phyloP scores from a whole-genome alignment of 2,113 vertebrate species.

The Psittacula cyanocephala region DNA sequence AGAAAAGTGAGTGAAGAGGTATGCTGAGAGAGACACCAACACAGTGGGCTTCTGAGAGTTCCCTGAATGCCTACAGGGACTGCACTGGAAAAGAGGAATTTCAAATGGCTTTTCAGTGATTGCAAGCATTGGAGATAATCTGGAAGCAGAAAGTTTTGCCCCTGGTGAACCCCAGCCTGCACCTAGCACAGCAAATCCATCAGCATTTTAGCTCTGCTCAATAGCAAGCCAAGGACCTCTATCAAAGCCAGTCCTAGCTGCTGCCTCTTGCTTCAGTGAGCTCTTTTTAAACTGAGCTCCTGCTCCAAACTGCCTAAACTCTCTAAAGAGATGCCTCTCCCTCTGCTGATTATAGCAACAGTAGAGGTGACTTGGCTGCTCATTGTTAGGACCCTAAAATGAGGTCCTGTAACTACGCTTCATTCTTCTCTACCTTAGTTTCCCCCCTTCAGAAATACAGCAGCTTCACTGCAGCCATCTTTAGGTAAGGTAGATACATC shows the following conservation, averaged over 20 bases:
- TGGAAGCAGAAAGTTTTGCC: background rate
- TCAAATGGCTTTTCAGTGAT: background rate
- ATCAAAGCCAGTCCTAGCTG: background rate
- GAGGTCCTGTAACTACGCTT: background rate
- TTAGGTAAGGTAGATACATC: background rate
- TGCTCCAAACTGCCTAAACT: background rate
- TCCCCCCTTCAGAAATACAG: background rate
- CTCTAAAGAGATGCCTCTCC: background rate
- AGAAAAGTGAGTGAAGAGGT: background rate
- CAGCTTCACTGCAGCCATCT: background rate
- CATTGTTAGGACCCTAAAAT: fast-evolving
- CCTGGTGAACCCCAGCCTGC: background rate
- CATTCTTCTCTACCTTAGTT: background rate
- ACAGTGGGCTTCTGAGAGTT: background rate
- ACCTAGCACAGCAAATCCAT: background rate
- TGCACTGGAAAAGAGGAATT: background rate
- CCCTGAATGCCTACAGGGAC: background rate
- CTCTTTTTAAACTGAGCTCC: background rate
- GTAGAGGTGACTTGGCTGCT: background rate
- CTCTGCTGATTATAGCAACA: background rate
- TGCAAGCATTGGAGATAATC: background rate
- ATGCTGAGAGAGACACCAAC: background rate
- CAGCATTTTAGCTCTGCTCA: background rate
- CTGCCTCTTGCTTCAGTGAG: background rate
- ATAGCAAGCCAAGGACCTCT: background rate